Evolutionary conservation across 1,140 invertebrate species (phyloP).

Genomic region (Drosophila rufa): DNA sequence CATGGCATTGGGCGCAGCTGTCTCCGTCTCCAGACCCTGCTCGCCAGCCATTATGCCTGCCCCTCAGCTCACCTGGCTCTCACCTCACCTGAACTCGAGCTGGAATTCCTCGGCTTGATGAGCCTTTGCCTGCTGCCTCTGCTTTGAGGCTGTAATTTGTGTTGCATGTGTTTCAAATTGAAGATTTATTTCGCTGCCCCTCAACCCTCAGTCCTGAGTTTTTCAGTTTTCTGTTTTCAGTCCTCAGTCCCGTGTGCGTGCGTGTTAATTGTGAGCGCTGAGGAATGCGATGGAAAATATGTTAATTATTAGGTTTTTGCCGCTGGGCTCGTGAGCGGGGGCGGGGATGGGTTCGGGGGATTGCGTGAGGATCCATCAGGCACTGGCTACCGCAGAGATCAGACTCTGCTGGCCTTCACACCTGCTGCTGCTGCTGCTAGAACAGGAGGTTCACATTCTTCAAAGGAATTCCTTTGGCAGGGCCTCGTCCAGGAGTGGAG

Average conservation of each 20-base stretch:
- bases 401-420: constrained; percentile 53
- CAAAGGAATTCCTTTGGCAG: constrained; percentile 25
- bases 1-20: constrained; percentile 65
- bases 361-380: constrained; percentile 57
- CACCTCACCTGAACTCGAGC: constrained; percentile 23
- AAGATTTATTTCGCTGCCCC: constrained; percentile 76
- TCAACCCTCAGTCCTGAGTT: neutral
- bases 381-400: constrained; percentile 20
- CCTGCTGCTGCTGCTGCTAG: constrained; percentile 43
- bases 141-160: constrained; percentile 78
- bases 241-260: constrained; percentile 53
- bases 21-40: constrained; percentile 40
- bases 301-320: constrained; percentile 81
- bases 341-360: constrained; percentile 18
- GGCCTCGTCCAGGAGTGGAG: constrained; percentile 19
- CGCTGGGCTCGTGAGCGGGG: constrained; percentile 45
- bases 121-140: constrained; percentile 60
- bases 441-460: neutral
- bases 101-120: constrained; percentile 66
- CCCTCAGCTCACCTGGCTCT: constrained; percentile 21
- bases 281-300: constrained; percentile 83
- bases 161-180: constrained; percentile 84
- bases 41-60: constrained; percentile 11
- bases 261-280: constrained; percentile 83
- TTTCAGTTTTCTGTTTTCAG: too few relatives aligned